Evolutionary conservation across 2,888 invertebrate species (phyloP), one percentile per base, ranked within the genome.

Genomic region (Synanthedon formicaeformis): DNA sequence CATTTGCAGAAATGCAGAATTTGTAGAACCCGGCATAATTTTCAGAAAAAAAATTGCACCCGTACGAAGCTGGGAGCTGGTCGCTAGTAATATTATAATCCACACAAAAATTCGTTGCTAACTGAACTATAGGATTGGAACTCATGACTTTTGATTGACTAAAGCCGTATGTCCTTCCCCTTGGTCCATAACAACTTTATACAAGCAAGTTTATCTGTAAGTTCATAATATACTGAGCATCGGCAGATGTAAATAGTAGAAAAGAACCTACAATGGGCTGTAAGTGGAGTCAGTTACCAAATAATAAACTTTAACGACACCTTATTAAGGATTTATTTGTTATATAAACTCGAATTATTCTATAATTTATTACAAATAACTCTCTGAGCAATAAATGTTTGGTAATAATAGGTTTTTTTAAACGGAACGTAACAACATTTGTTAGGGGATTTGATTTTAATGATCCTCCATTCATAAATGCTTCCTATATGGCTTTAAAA

Each of bases 241-340:
- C 13, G 4, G 12, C 23, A 50, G 27, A 40, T 50, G 27, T 23
- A 12, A 34, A 67, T 68, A 67, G 70, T 69, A 64, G 64, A 73
- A 80, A 79, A 81, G 79, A 71, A 58, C 55, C 54, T 71, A 84
- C 82, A 86, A 86, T 81, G 65, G 65, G 63, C 62, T 57, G 45
- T 82, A 81, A 85, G 82, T 82, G 80, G 79, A 81, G 79, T 75
- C 78, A 75, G 74, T 75, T 69, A 80, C 76, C 75, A 78, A 78
- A 80, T 80, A 78, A 79, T 80, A 80, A 78, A 78, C 60, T 76
- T 75, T 78, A 79, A 80, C 75, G 80, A 80, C 79, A 78, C 83
- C 82, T 82, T 85, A 86, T 84, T 85, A 86, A 79, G 77, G 75
- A 84, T 86, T 81, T 87, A 87, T 86, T 82, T 81, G 81, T 83